These are phyloP conservation scores for Eupeodes corollae DNA, from an alignment of 1,140 invertebrate genomes.

Conservation along the genomic window DNA sequence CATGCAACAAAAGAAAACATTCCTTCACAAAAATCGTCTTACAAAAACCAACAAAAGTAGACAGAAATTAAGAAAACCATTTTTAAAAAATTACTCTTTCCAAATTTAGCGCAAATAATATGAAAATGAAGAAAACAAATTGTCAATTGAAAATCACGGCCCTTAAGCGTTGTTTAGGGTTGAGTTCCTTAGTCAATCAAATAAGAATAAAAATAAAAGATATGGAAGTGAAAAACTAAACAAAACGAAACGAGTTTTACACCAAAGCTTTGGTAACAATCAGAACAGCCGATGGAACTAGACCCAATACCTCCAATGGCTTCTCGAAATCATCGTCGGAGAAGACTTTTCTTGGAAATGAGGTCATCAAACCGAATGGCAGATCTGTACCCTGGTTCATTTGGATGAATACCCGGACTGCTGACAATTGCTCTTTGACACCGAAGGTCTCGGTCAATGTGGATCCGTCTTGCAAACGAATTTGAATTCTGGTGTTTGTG, in stretches of 20 bases:
- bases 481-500: constrained; percentile 43
- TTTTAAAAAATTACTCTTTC: no score
- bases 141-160: no score
- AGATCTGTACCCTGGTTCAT: constrained; percentile 33
- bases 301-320: constrained; percentile 55
- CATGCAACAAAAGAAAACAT: no score
- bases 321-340: constrained; percentile 47
- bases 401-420: constrained; percentile 57
- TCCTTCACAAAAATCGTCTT: no score
- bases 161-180: no score
- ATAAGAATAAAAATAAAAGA: no score
- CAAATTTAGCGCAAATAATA: no score
- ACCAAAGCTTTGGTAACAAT: constrained; percentile 47
- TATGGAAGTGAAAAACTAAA: background rate
- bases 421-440: constrained; percentile 77
- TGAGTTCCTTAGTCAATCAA: no score
- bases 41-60: no score
- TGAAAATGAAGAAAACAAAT: no score
- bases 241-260: constrained; percentile 11
- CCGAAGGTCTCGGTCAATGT: constrained; percentile 65
- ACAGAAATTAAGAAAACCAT: no score
- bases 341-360: constrained; percentile 69
- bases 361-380: constrained; percentile 59
- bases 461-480: constrained; percentile 50
- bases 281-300: constrained; percentile 72